A percentile compares a stretch with the other conserved stretches of the same genome.
These are phyloP conservation scores for Axinella damicornis DNA, from an alignment of 37 sponge, comb jelly and placozoan species.

Conservation along the genomic window DNA sequence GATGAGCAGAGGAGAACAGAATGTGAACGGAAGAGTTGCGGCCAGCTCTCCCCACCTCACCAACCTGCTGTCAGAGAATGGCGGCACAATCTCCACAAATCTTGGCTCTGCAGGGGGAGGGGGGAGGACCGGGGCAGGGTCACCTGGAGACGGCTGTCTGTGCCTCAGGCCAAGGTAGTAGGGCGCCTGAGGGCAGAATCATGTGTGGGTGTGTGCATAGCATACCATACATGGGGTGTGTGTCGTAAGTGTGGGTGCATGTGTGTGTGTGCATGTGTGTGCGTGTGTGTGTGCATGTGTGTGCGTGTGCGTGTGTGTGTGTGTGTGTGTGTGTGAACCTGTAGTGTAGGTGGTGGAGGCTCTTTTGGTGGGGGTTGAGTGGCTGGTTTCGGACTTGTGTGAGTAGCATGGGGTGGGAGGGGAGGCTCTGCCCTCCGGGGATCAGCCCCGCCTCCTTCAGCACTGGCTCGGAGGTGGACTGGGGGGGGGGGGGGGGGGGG, in stretches of 20 bases:
- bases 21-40: no score
- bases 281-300: neutral
- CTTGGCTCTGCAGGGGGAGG: constrained; percentile 46
- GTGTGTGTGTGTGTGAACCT: neutral
- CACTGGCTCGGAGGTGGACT: constrained; percentile 7
- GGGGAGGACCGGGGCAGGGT: constrained; percentile 31
- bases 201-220: no score
- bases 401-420: constrained; percentile 63
- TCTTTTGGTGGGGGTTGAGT: constrained; percentile 68
- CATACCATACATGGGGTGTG: neutral
- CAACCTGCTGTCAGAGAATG: neutral
- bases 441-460: constrained; percentile 5
- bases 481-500: no score
- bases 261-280: constrained; percentile 10
- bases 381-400: constrained; percentile 77
- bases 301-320: neutral
- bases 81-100: constrained; percentile 51
- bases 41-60: neutral
- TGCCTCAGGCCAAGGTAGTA: constrained; percentile 74
- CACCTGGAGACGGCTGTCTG: neutral
- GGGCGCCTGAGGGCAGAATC: constrained; percentile 34
- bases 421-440: constrained; percentile 1
- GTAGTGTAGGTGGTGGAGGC: constrained; percentile 74
- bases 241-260: neutral
- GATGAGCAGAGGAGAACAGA: no score